These are phyloP conservation scores for Drosophila mercatorum DNA, from an alignment of 2,888 invertebrate genomes.

Conservation along the genomic window DNA sequence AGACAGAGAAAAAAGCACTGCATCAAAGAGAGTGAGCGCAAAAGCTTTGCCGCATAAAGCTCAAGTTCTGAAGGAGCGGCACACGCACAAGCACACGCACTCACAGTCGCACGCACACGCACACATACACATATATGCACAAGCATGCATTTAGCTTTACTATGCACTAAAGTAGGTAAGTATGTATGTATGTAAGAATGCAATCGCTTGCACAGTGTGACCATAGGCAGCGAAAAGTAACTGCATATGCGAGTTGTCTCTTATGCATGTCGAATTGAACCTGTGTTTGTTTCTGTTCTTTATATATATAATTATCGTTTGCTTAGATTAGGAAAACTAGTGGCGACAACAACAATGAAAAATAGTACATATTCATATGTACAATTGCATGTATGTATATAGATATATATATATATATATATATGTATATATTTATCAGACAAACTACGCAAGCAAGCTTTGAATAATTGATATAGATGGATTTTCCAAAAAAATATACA, in stretches of 20 bases:
- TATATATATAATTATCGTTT: slow-evolving; percentile 11
- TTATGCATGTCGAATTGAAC: slow-evolving; percentile 45
- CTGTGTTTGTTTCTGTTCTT: slow-evolving; percentile 23
- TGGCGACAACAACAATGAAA: slow-evolving; percentile 47
- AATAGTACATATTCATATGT: slow-evolving; percentile 21
- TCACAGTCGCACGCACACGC: neutral
- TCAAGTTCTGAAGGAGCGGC: neutral
- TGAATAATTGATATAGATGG: slow-evolving; percentile 34
- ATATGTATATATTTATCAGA: slow-evolving; percentile 15
- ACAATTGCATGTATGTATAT: slow-evolving; percentile 22
- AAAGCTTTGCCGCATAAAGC: slow-evolving; percentile 20
- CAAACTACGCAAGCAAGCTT: slow-evolving; percentile 56
- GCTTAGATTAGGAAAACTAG: slow-evolving; percentile 45
- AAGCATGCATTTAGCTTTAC: slow-evolving; percentile 17
- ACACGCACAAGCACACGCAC: neutral
- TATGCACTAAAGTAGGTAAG: slow-evolving; percentile 34
- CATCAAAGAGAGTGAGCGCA: neutral
- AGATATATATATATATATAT: slow-evolving; percentile 4
- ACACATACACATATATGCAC: too few species aligned
- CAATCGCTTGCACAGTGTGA: slow-evolving; percentile 33
- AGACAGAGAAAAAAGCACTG: slow-evolving; percentile 5
- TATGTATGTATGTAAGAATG: slow-evolving; percentile 33
- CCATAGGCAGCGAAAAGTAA: slow-evolving; percentile 19
- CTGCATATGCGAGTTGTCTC: slow-evolving; percentile 18
- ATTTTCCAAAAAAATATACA: slow-evolving; percentile 28